Evolutionary conservation across 2,797 vertebrate species (phyloP), one percentile per base, ranked within the genome.

Genomic region (Corythornis leucogaster): DNA sequence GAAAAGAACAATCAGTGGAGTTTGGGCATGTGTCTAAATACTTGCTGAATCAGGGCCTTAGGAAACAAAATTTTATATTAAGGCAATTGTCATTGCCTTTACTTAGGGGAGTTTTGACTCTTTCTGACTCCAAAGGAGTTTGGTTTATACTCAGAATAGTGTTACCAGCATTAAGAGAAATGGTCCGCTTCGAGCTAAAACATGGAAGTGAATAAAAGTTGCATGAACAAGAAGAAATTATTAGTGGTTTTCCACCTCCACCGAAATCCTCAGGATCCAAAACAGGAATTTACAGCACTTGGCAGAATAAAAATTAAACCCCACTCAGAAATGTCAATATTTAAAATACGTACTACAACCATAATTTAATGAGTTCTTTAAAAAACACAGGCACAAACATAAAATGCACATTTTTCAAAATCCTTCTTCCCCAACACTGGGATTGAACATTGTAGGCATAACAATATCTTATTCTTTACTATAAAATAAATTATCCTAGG

Each of bases 251-350:
- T 93, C 91, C 90, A 94, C 80, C 83, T 92, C 85, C 90, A 91
- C 85, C 66, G 9, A 92, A 96, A 92, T 90, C 78, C 75, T 87
- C 86, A 89, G 78, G 71, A 91, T 92, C 54, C 92, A 82, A 96
- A 96, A 89, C 71, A 92, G 68, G 88, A 90, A 93, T 96, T 92
- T 94, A 93, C 80, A 95, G 30, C 62, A 4, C 58, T 84, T 93
- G 93, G 93, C 92, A 91, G 91, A 92, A 95, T 87, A 87, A 93
- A 95, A 94, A 90, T 90, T 89, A 94, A 90, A 93, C 58, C 79
- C 93, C 94, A 92, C 90, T 96, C 94, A 92, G 85, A 96, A 94
- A 93, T 93, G 91, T 92, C 92, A 94, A 93, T 94, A 95, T 94
- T 94, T 94, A 87, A 90, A 87, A 96, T 84, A 85, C 20, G 12